phyloP scores from a whole-genome alignment of 2,888 invertebrate genomes.

The Ophioninae sp. region DNA sequence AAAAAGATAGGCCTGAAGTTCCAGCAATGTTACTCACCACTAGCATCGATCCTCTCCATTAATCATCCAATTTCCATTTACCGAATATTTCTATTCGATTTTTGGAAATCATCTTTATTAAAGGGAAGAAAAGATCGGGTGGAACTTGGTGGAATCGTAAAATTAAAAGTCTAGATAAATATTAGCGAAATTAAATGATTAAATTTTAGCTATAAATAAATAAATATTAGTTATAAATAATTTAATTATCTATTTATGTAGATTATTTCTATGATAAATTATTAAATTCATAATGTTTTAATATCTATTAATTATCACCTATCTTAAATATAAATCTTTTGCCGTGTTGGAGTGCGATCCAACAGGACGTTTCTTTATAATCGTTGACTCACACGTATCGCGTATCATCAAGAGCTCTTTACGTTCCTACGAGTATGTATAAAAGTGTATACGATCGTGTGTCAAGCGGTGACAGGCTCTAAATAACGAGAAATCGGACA shows the following conservation, averaged over 20 bases:
- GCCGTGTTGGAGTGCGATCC: neutral
- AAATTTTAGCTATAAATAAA: too few relatives aligned
- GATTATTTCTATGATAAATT: too few relatives aligned
- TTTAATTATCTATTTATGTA: too few relatives aligned
- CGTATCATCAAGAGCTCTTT: slow-evolving; percentile 13
- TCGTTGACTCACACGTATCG: slow-evolving; percentile 47
- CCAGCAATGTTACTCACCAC: slow-evolving; percentile 18
- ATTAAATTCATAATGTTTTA: too few relatives aligned
- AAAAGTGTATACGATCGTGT: slow-evolving; percentile 18
- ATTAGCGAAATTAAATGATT: too few relatives aligned
- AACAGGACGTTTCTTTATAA: slow-evolving; percentile 22
- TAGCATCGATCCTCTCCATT: slow-evolving; percentile 18
- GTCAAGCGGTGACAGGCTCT: slow-evolving; percentile 55
- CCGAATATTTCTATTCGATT: too few relatives aligned
- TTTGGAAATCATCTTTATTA: neutral
- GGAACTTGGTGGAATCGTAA: too few relatives aligned
- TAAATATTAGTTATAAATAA: too few relatives aligned
- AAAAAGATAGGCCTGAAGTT: slow-evolving; percentile 27
- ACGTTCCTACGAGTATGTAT: neutral
- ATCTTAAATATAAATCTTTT: slow-evolving; percentile 16
- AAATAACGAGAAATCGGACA: slow-evolving; percentile 73
- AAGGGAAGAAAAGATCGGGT: too few relatives aligned
- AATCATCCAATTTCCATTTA: too few relatives aligned
- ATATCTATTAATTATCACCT: neutral
- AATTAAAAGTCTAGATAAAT: neutral